These are phyloP conservation scores for Artibeus jamaicensis DNA, from an alignment of 2,797 vertebrate species.

Conservation along the genomic window DNA sequence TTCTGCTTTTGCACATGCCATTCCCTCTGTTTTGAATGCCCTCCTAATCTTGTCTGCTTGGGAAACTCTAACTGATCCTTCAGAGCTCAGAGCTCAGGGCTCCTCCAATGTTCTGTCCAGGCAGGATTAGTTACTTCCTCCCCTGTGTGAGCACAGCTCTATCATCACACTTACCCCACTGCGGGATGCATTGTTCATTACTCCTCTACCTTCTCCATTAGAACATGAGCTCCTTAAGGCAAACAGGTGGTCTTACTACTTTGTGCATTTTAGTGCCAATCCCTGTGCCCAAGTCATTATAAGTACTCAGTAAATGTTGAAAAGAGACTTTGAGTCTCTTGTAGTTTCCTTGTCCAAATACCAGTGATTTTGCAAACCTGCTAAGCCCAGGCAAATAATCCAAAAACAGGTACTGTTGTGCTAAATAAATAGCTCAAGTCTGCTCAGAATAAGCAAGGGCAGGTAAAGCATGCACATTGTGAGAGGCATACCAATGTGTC, in stretches of 20 bases:
- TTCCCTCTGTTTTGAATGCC: background rate
- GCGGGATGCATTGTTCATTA: background rate
- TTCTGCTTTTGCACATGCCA: background rate
- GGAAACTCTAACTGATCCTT: background rate
- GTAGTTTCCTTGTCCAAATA: slow-evolving; percentile 45
- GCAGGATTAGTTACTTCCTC: background rate
- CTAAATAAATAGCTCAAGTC: slow-evolving; percentile 58
- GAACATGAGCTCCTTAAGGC: slow-evolving; percentile 27
- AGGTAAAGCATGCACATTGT: slow-evolving; percentile 51
- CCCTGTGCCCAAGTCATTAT: slow-evolving; percentile 40
- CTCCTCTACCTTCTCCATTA: slow-evolving; percentile 44
- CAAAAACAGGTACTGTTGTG: slow-evolving; percentile 50
- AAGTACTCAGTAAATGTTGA: slow-evolving; percentile 56
- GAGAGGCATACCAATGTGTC: slow-evolving; percentile 36
- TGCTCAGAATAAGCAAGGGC: slow-evolving; percentile 30
- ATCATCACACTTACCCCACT: background rate
- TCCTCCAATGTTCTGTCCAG: background rate
- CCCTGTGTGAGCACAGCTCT: background rate
- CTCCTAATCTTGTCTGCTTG: background rate
- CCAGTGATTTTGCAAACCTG: slow-evolving; percentile 46
- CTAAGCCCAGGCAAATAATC: slow-evolving; percentile 42
- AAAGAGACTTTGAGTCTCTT: slow-evolving; percentile 57
- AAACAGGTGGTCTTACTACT: slow-evolving; percentile 37
- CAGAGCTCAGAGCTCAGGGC: background rate
- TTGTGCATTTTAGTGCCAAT: slow-evolving; percentile 43